Evolutionary conservation across 2,888 invertebrate genomes (phyloP).

Genomic region (Coleophora flavipennella): DNA sequence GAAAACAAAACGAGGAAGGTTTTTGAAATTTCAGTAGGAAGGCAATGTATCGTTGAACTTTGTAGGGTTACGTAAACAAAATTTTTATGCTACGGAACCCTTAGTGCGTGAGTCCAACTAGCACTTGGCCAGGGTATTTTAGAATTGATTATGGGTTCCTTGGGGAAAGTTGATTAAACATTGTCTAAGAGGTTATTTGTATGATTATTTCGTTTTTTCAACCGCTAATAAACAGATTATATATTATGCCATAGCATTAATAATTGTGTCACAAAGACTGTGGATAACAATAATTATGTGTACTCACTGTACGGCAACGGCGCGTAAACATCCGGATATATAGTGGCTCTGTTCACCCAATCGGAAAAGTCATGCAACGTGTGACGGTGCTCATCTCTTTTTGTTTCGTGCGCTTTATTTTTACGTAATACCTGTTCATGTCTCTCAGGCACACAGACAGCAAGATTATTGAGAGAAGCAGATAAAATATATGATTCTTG

Average conservation of each 20-base stretch:
- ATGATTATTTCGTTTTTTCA: too few species aligned
- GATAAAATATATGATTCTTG: slow-evolving; percentile 12
- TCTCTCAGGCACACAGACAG: neutral
- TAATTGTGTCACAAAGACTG: slow-evolving; percentile 12
- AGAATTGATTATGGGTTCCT: too few species aligned
- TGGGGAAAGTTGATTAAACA: too few species aligned
- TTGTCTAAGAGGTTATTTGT: too few species aligned
- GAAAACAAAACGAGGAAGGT: too few species aligned
- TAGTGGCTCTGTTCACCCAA: slow-evolving; percentile 62
- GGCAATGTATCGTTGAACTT: too few species aligned
- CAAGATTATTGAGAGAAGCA: slow-evolving; percentile 20
- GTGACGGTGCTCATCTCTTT: slow-evolving; percentile 42
- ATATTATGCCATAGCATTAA: slow-evolving; percentile 8
- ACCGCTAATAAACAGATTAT: slow-evolving; percentile 3
- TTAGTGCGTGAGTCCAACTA: too few species aligned
- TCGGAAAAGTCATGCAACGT: slow-evolving; percentile 50
- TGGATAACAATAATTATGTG: slow-evolving; percentile 13
- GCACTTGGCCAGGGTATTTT: too few species aligned
- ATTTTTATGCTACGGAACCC: too few species aligned
- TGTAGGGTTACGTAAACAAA: too few species aligned
- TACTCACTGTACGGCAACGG: slow-evolving; percentile 86
- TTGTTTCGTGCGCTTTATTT: slow-evolving; percentile 26
- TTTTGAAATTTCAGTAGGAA: too few species aligned
- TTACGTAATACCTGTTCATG: slow-evolving; percentile 10
- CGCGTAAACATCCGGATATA: slow-evolving; percentile 82